Evolutionary conservation across 2,113 vertebrate genomes (phyloP), one percentile per base, ranked within the genome.

Genomic region (Limnothrissa miodon): DNA sequence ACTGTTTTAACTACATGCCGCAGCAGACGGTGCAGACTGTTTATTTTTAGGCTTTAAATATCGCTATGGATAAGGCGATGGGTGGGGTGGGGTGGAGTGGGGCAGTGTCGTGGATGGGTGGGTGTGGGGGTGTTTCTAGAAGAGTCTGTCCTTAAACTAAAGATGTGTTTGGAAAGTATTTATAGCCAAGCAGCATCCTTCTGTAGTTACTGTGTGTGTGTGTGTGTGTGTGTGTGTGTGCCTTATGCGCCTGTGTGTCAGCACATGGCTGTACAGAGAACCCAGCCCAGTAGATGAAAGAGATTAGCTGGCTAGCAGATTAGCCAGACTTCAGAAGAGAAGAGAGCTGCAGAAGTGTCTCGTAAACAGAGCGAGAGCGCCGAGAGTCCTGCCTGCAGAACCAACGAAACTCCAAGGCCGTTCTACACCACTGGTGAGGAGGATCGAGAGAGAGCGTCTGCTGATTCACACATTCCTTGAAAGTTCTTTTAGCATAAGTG

Each of bases 131-230:
- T 36, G 29, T 15, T 74, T 33, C 66, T 62, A 62, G 0, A 36
- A 36, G 8, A 36, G 11, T 29, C 85, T n/a, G 56, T 44, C 84
- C 83, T 85, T 74, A 42, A 84, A 85, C 81, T 56, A 0, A 1
- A 23, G 51, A 70, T 33, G 83, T 15, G 44, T 33, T 56, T n/a
- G 8, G 13, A 79, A 33, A 70, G 44, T 92, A 91, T 92, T 91
- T 88, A 89, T 93, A 91, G 87, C 36, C 86, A 46, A 74, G 81
- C 86, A 80, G 87, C 80, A 84, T 80, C 82, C 86, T n/a, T 45
- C 66, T 86, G 39, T n/a, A 25, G 85, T 90, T 84, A 90, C 89
- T 74, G 29, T 74, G 66, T 74, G 66, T 33, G 25, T 74, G 25
- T 33, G 66, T 74, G 66, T 70, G 25, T 70, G 66, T 70, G 66